Evolutionary conservation across 2,113 vertebrate genomes (phyloP).

Genomic region (Leiothrix lutea): DNA sequence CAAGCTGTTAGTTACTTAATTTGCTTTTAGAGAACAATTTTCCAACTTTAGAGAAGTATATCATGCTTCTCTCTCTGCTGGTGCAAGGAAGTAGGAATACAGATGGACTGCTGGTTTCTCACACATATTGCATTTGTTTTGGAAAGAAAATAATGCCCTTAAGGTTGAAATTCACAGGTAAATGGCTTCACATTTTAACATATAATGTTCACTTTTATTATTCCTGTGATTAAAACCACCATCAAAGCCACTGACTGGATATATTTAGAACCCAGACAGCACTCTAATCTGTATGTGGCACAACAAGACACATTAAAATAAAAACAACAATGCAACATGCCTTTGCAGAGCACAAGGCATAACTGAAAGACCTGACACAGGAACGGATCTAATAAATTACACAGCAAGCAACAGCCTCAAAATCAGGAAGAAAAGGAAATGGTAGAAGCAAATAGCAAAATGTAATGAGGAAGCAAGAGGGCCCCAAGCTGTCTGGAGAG

Average conservation of each 20-base stretch:
- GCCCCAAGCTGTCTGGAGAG: background rate
- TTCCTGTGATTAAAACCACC: conserved; percentile 6
- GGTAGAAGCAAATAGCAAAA: conserved; percentile 9
- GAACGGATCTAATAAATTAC: background rate
- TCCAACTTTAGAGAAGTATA: background rate
- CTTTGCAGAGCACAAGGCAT: background rate
- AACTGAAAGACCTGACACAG: background rate
- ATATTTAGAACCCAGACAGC: background rate
- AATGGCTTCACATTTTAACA: conserved; percentile 1
- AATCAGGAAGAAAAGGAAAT: background rate
- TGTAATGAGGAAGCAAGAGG: background rate
- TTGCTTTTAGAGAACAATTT: background rate
- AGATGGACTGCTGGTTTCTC: background rate
- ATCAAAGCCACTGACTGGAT: background rate
- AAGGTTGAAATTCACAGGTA: conserved; percentile 4
- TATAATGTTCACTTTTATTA: background rate
- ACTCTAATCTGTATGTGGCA: background rate
- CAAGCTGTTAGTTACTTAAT: background rate
- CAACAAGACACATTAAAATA: background rate
- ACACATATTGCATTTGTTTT: background rate
- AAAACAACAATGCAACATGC: background rate
- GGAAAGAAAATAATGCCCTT: background rate
- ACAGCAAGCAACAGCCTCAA: background rate
- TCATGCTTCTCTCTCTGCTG: background rate
- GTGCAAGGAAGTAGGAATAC: background rate